A percentile compares a stretch with the other conserved stretches of the same genome.
Evolutionary conservation across 2,888 invertebrate genomes (phyloP).

Genomic region (Clivina fossor): DNA sequence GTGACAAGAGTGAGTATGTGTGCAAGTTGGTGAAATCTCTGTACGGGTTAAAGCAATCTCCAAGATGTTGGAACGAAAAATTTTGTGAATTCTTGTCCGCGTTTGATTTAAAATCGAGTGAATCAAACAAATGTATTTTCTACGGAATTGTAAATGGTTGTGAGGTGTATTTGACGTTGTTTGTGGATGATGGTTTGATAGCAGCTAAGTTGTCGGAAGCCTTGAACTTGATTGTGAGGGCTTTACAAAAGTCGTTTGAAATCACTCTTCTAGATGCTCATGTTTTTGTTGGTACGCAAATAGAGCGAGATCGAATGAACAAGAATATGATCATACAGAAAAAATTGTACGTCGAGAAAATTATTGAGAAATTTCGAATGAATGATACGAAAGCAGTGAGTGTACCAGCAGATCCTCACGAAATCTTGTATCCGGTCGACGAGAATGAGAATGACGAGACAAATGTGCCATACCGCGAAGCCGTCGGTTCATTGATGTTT

Average conservation of each 20-base stretch:
- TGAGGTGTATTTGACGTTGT: constrained; percentile 33
- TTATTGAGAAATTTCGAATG: constrained; percentile 19
- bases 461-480: constrained; percentile 12
- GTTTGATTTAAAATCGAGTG: constrained; percentile 4
- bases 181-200: constrained; percentile 40
- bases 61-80: constrained; percentile 11
- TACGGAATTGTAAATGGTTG: neutral
- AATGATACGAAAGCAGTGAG: constrained; percentile 15
- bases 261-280: constrained; percentile 26
- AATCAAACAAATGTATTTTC: constrained; percentile 13
- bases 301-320: constrained; percentile 18
- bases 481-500: constrained; percentile 15
- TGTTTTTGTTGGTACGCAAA: constrained; percentile 38
- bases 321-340: constrained; percentile 13
- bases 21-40: constrained; percentile 11
- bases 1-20: neutral
- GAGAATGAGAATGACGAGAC: neutral
- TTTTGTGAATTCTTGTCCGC: neutral
- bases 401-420: constrained; percentile 27
- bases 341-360: constrained; percentile 1
- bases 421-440: neutral
- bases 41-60: constrained; percentile 17
- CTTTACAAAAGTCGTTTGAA: constrained; percentile 29
- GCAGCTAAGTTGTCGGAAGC: constrained; percentile 16
- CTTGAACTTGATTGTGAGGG: constrained; percentile 26